Percentiles rank a stretch among this genome's conserved stretches.
Evolutionary conservation across 2,888 invertebrate species (phyloP).

Genomic region (Neoascia interrupta): DNA sequence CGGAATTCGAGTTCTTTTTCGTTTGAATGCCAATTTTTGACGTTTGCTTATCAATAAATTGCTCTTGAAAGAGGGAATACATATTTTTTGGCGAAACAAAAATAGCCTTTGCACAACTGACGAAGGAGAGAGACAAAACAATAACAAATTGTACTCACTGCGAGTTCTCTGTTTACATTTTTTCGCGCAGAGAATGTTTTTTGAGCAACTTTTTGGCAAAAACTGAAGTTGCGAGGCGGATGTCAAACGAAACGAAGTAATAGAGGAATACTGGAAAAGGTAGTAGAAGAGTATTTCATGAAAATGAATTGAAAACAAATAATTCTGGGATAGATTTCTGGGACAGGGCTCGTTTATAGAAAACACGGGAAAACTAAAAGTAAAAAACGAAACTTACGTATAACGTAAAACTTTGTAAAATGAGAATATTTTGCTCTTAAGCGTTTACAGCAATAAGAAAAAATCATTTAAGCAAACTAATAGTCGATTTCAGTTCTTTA

Average conservation of each 20-base stretch:
- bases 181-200: too few relatives aligned
- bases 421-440: neutral
- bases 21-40: slow-evolving; percentile 55
- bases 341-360: neutral
- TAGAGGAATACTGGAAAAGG: neutral
- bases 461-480: neutral
- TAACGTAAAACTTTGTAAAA: neutral
- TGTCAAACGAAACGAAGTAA: slow-evolving; percentile 6
- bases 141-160: slow-evolving; percentile 53
- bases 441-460: neutral
- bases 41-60: slow-evolving; percentile 63
- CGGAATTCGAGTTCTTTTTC: slow-evolving; percentile 47
- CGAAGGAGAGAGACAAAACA: slow-evolving; percentile 46
- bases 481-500: too few relatives aligned
- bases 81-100: slow-evolving; percentile 48
- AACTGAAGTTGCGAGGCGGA: neutral
- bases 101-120: neutral
- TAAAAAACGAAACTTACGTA: neutral
- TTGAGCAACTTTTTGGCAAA: slow-evolving; percentile 52
- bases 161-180: slow-evolving; percentile 65
- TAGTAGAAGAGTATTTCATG: slow-evolving; percentile 23
- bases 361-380: neutral
- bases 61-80: slow-evolving; percentile 61
- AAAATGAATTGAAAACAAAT: neutral
- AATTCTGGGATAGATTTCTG: neutral